These are phyloP conservation scores for Phthorimaea operculella DNA, from an alignment of 1,140 invertebrate species.

Conservation along the genomic window DNA sequence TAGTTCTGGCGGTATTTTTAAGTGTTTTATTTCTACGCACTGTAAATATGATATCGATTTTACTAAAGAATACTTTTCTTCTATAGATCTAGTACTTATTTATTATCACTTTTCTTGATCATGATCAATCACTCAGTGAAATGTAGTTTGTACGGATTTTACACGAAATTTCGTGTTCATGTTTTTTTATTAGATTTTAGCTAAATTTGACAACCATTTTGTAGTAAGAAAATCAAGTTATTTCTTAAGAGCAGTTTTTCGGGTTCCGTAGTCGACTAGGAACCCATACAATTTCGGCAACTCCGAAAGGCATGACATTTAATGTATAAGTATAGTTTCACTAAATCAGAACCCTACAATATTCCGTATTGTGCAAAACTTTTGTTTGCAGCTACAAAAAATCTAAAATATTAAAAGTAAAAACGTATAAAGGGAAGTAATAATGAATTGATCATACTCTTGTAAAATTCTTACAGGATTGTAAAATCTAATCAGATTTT, in stretches of 20 bases:
- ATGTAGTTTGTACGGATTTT: conserved; percentile 1
- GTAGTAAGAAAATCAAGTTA: background rate
- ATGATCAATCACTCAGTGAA: conserved; percentile 17
- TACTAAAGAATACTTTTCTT: conserved; percentile 36
- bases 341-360: conserved; percentile 15
- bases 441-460: background rate
- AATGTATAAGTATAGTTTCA: no score
- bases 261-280: background rate
- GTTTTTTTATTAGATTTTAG: conserved; percentile 17
- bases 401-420: background rate
- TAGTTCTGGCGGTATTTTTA: conserved; percentile 21
- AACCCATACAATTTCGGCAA: background rate
- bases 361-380: background rate
- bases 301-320: background rate
- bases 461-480: background rate
- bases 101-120: conserved; percentile 40
- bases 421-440: background rate
- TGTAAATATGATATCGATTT: conserved; percentile 49
- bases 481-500: background rate
- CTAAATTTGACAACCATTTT: background rate
- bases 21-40: conserved; percentile 40
- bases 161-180: conserved; percentile 15
- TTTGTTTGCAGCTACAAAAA: background rate
- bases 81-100: conserved; percentile 48
- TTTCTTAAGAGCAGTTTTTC: background rate